These are phyloP conservation scores for Malurus melanocephalus DNA, from an alignment of 2,113 vertebrate species.

Conservation along the genomic window DNA sequence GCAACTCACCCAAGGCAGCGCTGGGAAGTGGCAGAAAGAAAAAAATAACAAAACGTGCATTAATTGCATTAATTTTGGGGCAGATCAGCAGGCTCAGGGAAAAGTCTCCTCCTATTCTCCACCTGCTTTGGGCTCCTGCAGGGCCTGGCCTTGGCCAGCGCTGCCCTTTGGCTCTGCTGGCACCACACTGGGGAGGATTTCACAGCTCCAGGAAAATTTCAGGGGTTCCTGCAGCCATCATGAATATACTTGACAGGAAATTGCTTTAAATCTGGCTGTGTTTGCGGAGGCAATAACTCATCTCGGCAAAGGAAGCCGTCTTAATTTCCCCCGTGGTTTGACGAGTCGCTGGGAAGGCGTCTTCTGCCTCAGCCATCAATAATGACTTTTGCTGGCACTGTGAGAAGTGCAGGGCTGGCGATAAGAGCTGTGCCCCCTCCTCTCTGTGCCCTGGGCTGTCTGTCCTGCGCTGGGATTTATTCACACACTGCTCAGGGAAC, in stretches of 20 bases:
- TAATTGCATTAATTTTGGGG: fast-evolving
- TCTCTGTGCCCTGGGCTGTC: not conserved
- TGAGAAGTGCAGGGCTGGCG: not conserved
- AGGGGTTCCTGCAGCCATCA: slow-evolving; percentile 34
- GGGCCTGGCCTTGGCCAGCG: not conserved
- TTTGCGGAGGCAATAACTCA: slow-evolving; percentile 62
- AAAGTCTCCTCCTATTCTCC: not conserved
- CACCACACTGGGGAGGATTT: not conserved
- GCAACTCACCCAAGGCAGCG: fast-evolving
- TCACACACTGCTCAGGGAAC: not conserved
- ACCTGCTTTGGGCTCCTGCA: not conserved
- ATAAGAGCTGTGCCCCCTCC: not conserved
- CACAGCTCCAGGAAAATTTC: slow-evolving; percentile 9
- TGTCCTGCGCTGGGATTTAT: not conserved
- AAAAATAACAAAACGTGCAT: not conserved
- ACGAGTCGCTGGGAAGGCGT: slow-evolving; percentile 24
- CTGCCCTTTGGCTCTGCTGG: not conserved
- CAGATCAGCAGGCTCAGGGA: not conserved
- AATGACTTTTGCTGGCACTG: slow-evolving; percentile 24
- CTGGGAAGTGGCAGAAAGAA: not conserved
- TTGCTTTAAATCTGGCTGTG: slow-evolving; percentile 55
- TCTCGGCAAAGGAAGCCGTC: slow-evolving; percentile 44
- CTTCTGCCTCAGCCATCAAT: slow-evolving; percentile 55
- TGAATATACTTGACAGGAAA: slow-evolving; percentile 57
- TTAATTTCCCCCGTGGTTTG: slow-evolving; percentile 68